Evolutionary conservation across 2,888 invertebrate species (phyloP), one percentile per base, ranked within the genome.

Genomic region (Junonia oenone): DNA sequence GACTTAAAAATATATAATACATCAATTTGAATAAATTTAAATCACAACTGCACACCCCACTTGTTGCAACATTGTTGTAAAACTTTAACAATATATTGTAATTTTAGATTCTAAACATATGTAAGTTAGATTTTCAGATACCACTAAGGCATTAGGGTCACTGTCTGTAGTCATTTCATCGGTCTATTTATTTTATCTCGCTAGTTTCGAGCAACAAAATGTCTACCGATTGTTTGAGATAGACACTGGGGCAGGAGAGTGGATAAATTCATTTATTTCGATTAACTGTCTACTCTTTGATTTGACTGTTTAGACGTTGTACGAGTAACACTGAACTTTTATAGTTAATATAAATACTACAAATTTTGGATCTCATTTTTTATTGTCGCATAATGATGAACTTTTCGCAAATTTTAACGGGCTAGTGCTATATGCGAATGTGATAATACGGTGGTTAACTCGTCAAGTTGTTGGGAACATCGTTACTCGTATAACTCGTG

Each of bases 401-500:
- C 17, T 38, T 38, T 17, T 22, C n/a, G 17, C 15, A n/a, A 33
- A 47, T 33, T 31, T 31, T 17, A 6, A 29, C 27, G 14, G 26
- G 13, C 43, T 43, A 40, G 17, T 43, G 43, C 43, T 26, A 26
- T 43, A 26, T 19, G 31, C 31, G 51, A 51, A 48, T 48, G 48
- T 56, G 56, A 48, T 48, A 48, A 43, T 38, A 27, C 29, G 19
- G 31, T 46, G 50, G 29, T 51, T 38, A 50, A 14, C 50, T 40
- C 29, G 33, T 14, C n/a, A 49, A 33, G 33, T 46, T 17, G 14
- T 33, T 40, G 5, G 19, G 8, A 33, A 31, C 4, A 8, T 47
- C 38, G 47, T 50, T 55, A 56, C 56, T 62, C 57, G 59, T 48
- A 59, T 29, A 14, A 51, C 47, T n/a, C n/a, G n/a, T 11, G 14